These are phyloP conservation scores for Drosophila tropicalis DNA, from an alignment of 1,140 invertebrate species.

Conservation along the genomic window DNA sequence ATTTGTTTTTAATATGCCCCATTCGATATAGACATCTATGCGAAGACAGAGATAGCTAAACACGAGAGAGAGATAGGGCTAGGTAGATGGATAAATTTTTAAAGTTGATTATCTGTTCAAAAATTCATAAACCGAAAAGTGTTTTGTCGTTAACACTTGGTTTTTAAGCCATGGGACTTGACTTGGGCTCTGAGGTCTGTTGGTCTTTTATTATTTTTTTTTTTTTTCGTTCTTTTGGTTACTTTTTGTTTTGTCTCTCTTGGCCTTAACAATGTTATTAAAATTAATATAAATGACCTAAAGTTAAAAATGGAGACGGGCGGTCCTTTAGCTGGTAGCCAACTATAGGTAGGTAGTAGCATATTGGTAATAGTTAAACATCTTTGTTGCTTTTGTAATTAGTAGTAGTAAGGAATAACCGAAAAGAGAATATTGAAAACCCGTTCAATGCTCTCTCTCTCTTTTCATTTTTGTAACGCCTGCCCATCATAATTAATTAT, in stretches of 20 bases:
- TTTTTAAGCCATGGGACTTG: not conserved
- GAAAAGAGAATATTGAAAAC: slow-evolving; percentile 35
- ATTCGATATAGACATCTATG: slow-evolving; percentile 26
- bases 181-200: slow-evolving; percentile 1
- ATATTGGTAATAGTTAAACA: slow-evolving; percentile 22
- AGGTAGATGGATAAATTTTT: slow-evolving; percentile 18
- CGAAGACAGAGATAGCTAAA: not conserved
- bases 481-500: slow-evolving; percentile 69
- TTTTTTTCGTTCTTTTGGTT: slow-evolving; percentile 21
- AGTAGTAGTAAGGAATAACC: slow-evolving; percentile 8
- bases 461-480: slow-evolving; percentile 43
- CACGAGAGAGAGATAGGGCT: not conserved
- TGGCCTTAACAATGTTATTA: slow-evolving; percentile 78
- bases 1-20: slow-evolving; percentile 76
- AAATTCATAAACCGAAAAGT: slow-evolving; percentile 76
- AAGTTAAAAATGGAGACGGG: slow-evolving; percentile 40
- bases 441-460: slow-evolving; percentile 54
- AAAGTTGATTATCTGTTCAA: slow-evolving; percentile 63
- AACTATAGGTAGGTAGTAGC: slow-evolving; percentile 3
- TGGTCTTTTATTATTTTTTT: slow-evolving; percentile 15
- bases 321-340: slow-evolving; percentile 31
- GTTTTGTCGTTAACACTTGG: slow-evolving; percentile 74
- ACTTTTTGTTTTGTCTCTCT: slow-evolving; percentile 12
- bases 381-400: slow-evolving; percentile 55
- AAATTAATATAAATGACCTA: slow-evolving; percentile 79